Percentiles rank a stretch among this genome's conserved stretches.
Conservation (phyloP, 2,888 invertebrate species). For the Tanypteryx hageni region DNA sequence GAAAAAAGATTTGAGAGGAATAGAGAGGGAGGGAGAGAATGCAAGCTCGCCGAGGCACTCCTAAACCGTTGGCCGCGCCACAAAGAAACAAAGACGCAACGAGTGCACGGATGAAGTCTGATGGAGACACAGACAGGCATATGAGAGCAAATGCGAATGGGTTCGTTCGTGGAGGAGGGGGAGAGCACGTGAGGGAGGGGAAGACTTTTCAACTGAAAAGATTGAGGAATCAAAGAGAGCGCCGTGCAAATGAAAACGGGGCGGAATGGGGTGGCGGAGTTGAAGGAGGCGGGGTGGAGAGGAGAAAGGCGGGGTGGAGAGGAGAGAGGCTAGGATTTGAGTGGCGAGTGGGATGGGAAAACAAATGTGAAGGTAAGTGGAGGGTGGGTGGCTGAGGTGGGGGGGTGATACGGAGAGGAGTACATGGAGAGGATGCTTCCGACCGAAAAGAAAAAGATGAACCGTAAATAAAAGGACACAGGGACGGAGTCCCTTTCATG, state of each 20-base stretch:
- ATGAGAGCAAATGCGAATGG: not conserved
- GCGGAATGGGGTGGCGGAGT: not conserved
- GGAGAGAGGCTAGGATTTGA: not conserved
- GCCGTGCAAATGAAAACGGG: constrained; percentile 42
- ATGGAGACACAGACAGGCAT: not conserved
- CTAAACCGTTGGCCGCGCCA: not conserved
- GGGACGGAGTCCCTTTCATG: not conserved
- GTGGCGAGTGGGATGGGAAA: not conserved
- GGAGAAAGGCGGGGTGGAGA: not conserved
- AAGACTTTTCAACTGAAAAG: constrained; percentile 45
- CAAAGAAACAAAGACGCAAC: constrained; percentile 28
- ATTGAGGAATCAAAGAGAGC: constrained; percentile 38
- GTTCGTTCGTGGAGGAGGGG: not conserved
- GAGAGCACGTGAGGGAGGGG: not conserved
- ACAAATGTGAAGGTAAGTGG: not conserved
- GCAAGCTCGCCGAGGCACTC: constrained; percentile 15
- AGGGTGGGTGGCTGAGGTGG: not conserved
- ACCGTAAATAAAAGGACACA: not conserved
- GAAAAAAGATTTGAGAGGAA: not conserved
- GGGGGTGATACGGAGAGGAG: not conserved
- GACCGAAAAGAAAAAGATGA: not conserved
- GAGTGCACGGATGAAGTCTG: not conserved
- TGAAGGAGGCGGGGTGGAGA: not conserved
- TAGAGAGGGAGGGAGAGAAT: not conserved
- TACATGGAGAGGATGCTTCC: not conserved